Base-by-base conservation (phyloP, 2,888 invertebrate species). In the Spialia ferax region DNA sequence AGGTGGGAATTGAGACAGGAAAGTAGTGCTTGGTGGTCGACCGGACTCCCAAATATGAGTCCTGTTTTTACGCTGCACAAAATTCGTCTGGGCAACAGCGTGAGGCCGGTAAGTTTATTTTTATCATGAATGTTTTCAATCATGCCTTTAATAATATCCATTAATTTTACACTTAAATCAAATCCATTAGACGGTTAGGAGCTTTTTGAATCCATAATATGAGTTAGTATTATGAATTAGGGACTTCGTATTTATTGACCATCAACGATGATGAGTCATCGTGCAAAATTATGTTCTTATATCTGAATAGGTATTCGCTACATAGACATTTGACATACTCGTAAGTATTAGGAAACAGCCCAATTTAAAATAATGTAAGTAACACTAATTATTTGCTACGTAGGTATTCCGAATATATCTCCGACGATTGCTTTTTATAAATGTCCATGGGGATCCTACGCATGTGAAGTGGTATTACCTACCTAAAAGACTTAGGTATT, bases 41-140 rank as follows among this genome's bases (percentile, higher is more conserved):
- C 38, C 42, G 63, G 32, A 62, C 64, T 68, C 52, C 50, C 42
- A 63, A 75, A 69, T 68, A 90, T 89, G 90, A 89, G 86, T 77
- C 87, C 88, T 10, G 87, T 89, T 71, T 89, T 80, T 70, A 86
- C 89, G 7, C 82, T 89, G 68, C 88, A 82, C 70, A 87, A 89
- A 79, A 80, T 88, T 74, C 81, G 81, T 59, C 69, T 86, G 0
- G 70, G 72, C 23, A 87, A 85, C 74, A 83, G 72, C 70, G 81
- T 86, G 80, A 80, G 77, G 4, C 80, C 84, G 82, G 90, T 90
- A 74, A 88, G 89, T 89, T 32, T 23, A 54, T 26, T 26, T 52
- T 54, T 38, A 35, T 18, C 35, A 15, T 7, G 15, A 8, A 22
- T 54, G 15, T 29, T 26, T 1, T 15, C n/a, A 0, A 10, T 29